Percentiles rank a stretch among this genome's conserved stretches.
Conservation (phyloP, 2,797 vertebrate genomes). For the Lemur catta region DNA sequence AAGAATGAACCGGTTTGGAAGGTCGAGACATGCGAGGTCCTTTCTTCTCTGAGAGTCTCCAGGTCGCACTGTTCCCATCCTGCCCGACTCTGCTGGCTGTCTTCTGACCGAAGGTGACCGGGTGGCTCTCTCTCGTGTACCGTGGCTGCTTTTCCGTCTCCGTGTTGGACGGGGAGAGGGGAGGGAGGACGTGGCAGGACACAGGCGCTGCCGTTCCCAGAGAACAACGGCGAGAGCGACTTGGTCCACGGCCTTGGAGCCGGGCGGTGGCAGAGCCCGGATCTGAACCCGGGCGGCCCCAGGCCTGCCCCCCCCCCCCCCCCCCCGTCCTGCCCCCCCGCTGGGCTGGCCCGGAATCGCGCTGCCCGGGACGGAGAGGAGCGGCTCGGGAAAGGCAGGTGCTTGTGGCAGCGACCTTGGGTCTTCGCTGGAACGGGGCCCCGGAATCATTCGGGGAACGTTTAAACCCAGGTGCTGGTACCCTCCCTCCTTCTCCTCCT, state of each 20-base stretch:
- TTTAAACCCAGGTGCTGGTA: not conserved
- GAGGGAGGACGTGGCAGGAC: rapidly evolving
- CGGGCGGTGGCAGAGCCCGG: not conserved
- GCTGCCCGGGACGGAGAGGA: too few relatives aligned
- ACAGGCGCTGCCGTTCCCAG: too few relatives aligned
- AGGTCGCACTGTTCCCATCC: not conserved
- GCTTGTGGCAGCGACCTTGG: too few relatives aligned
- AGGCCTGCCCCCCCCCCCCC: too few relatives aligned
- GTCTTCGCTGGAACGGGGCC: not conserved
- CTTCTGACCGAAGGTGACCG: not conserved
- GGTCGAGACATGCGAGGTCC: not conserved
- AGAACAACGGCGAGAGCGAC: too few relatives aligned
- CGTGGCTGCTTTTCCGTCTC: not conserved
- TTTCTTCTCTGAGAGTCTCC: not conserved
- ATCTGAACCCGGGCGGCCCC: not conserved
- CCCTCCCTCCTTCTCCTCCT: not conserved
- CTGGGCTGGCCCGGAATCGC: not conserved
- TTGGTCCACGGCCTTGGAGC: not conserved
- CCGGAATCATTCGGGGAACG: not conserved
- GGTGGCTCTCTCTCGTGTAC: rapidly evolving
- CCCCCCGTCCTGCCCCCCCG: not conserved
- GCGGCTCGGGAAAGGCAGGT: not conserved
- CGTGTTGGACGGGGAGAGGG: not conserved
- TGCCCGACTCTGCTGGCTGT: rapidly evolving
- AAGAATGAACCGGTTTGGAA: not conserved